Base-by-base conservation (phyloP, 2,113 vertebrate species). In the Eira barbara region DNA sequence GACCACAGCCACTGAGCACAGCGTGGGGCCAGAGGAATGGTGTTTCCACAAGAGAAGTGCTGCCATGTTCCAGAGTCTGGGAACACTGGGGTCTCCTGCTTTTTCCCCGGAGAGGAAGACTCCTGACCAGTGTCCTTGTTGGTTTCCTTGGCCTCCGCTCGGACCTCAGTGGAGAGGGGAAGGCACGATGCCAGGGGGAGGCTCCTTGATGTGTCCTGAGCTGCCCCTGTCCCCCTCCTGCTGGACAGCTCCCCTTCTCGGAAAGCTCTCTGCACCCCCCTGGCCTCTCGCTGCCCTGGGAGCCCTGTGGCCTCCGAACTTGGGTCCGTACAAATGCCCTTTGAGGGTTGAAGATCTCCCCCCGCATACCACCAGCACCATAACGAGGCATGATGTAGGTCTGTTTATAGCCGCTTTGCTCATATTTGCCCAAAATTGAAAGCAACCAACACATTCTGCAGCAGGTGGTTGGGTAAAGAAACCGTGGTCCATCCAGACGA, bases 401-500 rank as follows among this genome's bases (percentile, higher is more conserved):
- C 11, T 39, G 82, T 55, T 25, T 14, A 3, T 1, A 7, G 23
- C n/a, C 14, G 14, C 15, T 34, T 81, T n/a, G n/a, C 59, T 94
- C 65, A 6, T 34, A 45, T n/a, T 34, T 34, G 39, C 39, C 45
- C 39, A 17, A 27, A 34, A 20, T 8, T 42, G 6, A 45, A 12
- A 42, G 27, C 20, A 1, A 10, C 57, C n/a, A 63, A 9, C 39
- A 11, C 4, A 59, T 4, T 80, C 84, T 39, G 20, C 47, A 29
- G 45, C 4, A 15, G 82, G 69, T 3, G 11, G 7, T 12, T 1
- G 25, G 65, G 1, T 13, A 23, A 36, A 31, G 17, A 11, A 31
- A 0, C 21, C 0, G 12, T 0, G 39, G 47, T 3, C 42, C 55
- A 4, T 8, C 61, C 47, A 12, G 65, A 25, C 5, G 0, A 2